Evolutionary conservation across 2,888 invertebrate genomes (phyloP), one percentile per base, ranked within the genome.

Genomic region (Saturnia pavonia): DNA sequence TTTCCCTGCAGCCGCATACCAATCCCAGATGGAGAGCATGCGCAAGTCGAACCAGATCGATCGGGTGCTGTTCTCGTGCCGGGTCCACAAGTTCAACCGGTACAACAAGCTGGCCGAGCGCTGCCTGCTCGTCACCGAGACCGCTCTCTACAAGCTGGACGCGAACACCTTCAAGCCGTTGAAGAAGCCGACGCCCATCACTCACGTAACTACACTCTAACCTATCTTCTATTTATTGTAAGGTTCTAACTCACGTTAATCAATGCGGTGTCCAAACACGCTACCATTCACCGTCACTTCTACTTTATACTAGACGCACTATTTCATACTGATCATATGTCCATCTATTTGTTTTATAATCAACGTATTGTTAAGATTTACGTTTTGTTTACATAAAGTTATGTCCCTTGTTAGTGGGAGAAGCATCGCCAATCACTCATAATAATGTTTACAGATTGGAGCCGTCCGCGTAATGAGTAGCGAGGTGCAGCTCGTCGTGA

Each of bases 381-480:
- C n/a, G n/a, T n/a, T n/a, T n/a, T n/a, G n/a, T n/a, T n/a, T n/a
- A n/a, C n/a, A n/a, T n/a, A n/a, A n/a, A n/a, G n/a, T n/a, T n/a
- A n/a, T n/a, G n/a, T n/a, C n/a, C n/a, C n/a, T n/a, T 22, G 11
- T 1, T 6, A 4, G 22, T 22, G 22, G 7, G 22, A 9, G 11
- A 9, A 54, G 54, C 19, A 22, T 6, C n/a, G 54, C 1, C 9
- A 22, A 54, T 54, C 19, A 51, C 19, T 22, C n/a, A 22, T 19
- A 11, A 11, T 1, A 57, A 25, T 11, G 22, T 57, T 25, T 12
- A 0, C 77, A 97, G 96, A 94, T 99, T 69, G 98, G 97, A 0
- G 97, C 97, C 0, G 87, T 99, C 66, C 98, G 97, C 79, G 96
- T 99, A 43, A 97, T 97, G 82, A 97, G 98, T 45, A 97, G 97